A percentile compares a stretch with the other conserved stretches of the same genome.
Evolutionary conservation across 2,797 vertebrate species (phyloP).

Genomic region (Antrozous pallidus): DNA sequence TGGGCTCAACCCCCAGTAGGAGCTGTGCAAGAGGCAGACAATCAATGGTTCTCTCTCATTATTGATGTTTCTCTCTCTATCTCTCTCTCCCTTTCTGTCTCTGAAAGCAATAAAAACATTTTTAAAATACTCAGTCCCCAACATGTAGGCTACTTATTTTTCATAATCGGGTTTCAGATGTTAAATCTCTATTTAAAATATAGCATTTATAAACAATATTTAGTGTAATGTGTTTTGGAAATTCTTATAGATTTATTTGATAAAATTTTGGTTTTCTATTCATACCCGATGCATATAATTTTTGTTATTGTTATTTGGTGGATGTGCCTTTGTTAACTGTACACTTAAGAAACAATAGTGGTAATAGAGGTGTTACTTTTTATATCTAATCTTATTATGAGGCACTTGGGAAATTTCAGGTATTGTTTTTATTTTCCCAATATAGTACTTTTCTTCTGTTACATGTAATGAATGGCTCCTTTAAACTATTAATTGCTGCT

Average conservation of each 20-base stretch:
- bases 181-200: constrained; percentile 37
- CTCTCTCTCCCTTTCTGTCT: no score
- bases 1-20: no score
- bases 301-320: constrained; percentile 82
- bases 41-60: no score
- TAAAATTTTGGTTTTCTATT: constrained; percentile 43
- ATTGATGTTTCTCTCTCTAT: no score
- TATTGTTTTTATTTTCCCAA: constrained; percentile 81
- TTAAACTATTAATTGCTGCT: constrained; percentile 42
- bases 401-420: constrained; percentile 80
- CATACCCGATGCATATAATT: constrained; percentile 51
- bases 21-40: no score
- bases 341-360: constrained; percentile 82
- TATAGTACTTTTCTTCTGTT: constrained; percentile 75
- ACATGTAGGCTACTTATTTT: background rate
- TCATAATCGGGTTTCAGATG: background rate
- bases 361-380: constrained; percentile 84
- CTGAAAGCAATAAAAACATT: no score
- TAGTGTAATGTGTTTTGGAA: constrained; percentile 14
- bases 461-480: constrained; percentile 67
- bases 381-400: constrained; percentile 86
- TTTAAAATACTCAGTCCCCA: background rate
- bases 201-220: background rate
- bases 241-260: background rate
- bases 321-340: constrained; percentile 86